Base-by-base conservation (phyloP, 2,113 vertebrate species). In the Nestor notabilis region DNA sequence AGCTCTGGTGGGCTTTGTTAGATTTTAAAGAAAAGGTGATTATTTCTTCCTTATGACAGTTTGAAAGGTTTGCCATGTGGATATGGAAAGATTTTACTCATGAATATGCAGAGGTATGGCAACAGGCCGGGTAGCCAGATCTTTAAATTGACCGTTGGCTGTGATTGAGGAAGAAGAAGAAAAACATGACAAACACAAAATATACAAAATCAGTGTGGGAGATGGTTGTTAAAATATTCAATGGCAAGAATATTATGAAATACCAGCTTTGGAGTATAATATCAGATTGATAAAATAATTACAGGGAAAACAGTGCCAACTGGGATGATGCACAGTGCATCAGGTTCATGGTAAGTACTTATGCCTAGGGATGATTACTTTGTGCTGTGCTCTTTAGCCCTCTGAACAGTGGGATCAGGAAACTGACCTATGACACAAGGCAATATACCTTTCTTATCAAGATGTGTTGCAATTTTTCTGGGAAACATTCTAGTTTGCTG, bases 1-100 rank as follows among this genome's bases (percentile, higher is more conserved):
- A 83, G 83, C 75, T 95, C 79, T 84, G 89, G 60, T 95, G 91
- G 91, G 89, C 89, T 98, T 97, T 96, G 97, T 94, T 97, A 72
- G 83, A 56, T 94, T 96, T 96, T 90, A 90, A 96, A 96, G 95
- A 90, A 96, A 94, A 97, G 82, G 94, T 91, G 96, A 95, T 98
- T 97, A 97, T 97, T 97, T 97, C 94, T 98, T 97, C 88, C 87
- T 97, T 98, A 97, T 98, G 97, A 97, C 97, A 96, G 94, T 92
- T 96, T 97, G 94, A 95, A 96, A 95, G 97, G 97, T 97, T 97
- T 97, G 94, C 97, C 83, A 79, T 95, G 97, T 90, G 94, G 71
- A 90, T 97, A 93, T 91, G 91, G 94, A 96, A 93, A 93, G 96
- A 95, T 95, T 95, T 93, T 89, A 46, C 89, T 96, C 95, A 96